phyloP scores from a whole-genome alignment of 2,888 invertebrate genomes.

The Adineta ricciae region DNA sequence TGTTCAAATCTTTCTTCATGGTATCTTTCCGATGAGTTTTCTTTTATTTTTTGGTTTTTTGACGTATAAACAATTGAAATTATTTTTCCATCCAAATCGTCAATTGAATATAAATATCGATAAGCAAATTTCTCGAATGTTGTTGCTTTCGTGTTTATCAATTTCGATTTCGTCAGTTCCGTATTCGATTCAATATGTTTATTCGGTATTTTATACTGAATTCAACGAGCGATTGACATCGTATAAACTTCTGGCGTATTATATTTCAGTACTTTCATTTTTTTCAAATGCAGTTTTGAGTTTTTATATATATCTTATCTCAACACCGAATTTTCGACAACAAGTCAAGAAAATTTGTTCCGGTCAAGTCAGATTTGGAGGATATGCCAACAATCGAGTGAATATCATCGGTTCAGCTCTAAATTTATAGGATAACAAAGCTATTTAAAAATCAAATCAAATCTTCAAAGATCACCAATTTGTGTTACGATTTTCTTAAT shows the following conservation, averaged over 20 bases:
- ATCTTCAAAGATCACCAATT: too few species aligned
- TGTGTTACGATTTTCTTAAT: too few species aligned
- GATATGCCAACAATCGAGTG: neutral
- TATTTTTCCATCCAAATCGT: neutral
- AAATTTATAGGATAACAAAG: too few species aligned
- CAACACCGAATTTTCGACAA: neutral
- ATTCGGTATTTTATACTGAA: neutral
- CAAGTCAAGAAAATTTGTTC: neutral
- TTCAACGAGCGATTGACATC: neutral
- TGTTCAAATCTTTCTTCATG: neutral
- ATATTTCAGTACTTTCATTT: neutral
- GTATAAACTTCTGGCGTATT: neutral
- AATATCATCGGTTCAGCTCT: neutral
- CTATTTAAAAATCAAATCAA: too few species aligned
- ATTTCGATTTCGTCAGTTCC: neutral
- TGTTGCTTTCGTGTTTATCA: neutral
- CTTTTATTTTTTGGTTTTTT: neutral
- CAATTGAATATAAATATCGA: neutral
- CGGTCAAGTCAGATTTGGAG: neutral
- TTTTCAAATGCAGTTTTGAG: neutral
- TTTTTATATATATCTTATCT: neutral
- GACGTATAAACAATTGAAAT: neutral
- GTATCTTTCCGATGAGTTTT: neutral
- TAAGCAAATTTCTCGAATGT: neutral
- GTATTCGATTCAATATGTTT: neutral